Conservation (phyloP, 2,113 vertebrate species). For the Typhlomys cinereus region DNA sequence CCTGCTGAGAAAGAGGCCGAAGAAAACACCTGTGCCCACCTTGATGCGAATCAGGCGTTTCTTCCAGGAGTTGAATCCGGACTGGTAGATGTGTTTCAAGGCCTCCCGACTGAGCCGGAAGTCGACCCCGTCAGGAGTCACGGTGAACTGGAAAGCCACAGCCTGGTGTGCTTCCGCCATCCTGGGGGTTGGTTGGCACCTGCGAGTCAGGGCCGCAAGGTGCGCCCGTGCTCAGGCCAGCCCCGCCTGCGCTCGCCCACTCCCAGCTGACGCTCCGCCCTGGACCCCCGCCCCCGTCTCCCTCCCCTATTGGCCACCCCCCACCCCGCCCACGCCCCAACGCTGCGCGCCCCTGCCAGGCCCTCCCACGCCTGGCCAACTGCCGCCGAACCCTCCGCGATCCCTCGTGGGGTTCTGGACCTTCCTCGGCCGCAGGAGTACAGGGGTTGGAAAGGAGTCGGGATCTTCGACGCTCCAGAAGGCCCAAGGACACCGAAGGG, state of each 20-base stretch:
- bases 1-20: not conserved
- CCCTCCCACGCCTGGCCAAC: not conserved
- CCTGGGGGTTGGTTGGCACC: slow-evolving; percentile 44
- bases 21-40: slow-evolving; percentile 81
- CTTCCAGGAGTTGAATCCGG: slow-evolving; percentile 92
- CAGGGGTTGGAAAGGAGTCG: not conserved
- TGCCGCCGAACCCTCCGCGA: not conserved
- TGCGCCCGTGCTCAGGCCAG: not conserved
- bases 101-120: slow-evolving; percentile 93
- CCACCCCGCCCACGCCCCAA: not conserved
- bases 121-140: slow-evolving; percentile 94
- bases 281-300: not conserved
- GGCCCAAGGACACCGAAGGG: not conserved
- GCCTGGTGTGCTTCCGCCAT: slow-evolving; percentile 99
- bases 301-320: not conserved
- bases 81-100: slow-evolving; percentile 92
- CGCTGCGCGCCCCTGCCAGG: not conserved
- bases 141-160: slow-evolving; percentile 97
- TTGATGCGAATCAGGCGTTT: slow-evolving; percentile 93
- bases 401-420: not conserved
- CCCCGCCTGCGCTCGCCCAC: not conserved
- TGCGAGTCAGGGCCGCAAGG: not conserved
- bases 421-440: not conserved
- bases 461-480: not conserved
- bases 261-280: not conserved